A percentile compares a stretch with the other conserved stretches of the same genome.
These are phyloP conservation scores for Aldabrachelys gigantea DNA, from an alignment of 2,113 vertebrate genomes.

Conservation along the genomic window DNA sequence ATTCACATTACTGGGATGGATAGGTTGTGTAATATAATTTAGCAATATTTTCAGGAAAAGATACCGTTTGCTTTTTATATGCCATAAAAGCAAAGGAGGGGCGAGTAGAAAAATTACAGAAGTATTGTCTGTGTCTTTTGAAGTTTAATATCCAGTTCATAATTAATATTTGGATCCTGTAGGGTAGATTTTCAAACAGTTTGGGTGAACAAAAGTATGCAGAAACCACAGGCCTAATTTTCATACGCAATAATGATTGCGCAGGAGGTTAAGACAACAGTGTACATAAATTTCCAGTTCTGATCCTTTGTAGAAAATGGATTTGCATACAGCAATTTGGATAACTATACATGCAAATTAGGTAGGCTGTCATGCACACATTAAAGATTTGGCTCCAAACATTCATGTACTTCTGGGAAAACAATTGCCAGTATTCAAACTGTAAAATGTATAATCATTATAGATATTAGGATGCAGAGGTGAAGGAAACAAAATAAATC, in stretches of 20 bases:
- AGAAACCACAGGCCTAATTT: fast-evolving
- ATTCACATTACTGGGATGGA: conserved; percentile 13
- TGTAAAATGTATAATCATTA: background rate
- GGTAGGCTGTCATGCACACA: fast-evolving
- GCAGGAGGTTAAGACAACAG: fast-evolving
- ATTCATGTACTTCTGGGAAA: background rate
- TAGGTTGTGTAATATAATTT: background rate
- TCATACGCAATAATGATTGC: fast-evolving
- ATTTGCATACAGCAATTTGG: fast-evolving
- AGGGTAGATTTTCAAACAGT: background rate
- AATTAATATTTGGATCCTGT: background rate
- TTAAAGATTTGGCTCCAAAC: fast-evolving
- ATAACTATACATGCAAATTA: background rate
- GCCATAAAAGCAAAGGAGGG: background rate
- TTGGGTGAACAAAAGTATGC: background rate
- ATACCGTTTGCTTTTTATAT: background rate
- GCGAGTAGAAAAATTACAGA: background rate
- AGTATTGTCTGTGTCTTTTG: fast-evolving
- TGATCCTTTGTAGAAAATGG: fast-evolving
- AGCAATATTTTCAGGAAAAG: background rate
- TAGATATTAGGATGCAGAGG: background rate
- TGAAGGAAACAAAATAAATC: conserved; percentile 11
- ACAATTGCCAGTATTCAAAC: background rate
- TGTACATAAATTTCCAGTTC: fast-evolving
- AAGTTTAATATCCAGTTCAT: background rate